Conservation (phyloP, 2,888 invertebrate species). For the Griposia aprilina region DNA sequence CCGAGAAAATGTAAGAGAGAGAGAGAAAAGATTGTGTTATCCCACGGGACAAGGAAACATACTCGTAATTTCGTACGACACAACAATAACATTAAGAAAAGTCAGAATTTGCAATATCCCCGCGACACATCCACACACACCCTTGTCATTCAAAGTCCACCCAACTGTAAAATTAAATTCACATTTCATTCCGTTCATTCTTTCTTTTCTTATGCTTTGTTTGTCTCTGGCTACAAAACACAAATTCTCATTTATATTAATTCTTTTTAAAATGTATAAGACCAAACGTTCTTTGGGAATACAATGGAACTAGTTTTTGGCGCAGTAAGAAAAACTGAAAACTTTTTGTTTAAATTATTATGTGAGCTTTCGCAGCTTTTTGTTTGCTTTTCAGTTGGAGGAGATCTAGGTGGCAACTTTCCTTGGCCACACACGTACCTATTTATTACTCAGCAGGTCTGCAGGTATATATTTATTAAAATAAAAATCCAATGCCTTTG, state of each 20-base stretch:
- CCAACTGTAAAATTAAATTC: conserved; percentile 83
- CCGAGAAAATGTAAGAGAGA: conserved; percentile 14
- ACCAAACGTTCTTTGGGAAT: background rate
- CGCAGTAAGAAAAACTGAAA: background rate
- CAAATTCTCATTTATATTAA: conserved; percentile 41
- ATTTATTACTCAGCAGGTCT: background rate
- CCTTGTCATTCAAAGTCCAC: conserved; percentile 77
- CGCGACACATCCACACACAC: conserved; percentile 64
- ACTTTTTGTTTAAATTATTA: background rate
- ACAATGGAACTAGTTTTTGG: background rate
- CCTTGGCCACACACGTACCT: background rate
- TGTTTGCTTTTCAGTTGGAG: background rate
- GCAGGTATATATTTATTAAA: background rate
- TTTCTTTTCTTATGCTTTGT: conserved; percentile 63
- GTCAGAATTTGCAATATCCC: conserved; percentile 45
- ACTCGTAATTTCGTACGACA: conserved; percentile 36
- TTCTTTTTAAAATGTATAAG: conserved; percentile 16
- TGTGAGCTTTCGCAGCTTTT: background rate
- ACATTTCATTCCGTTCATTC: conserved; percentile 73
- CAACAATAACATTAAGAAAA: conserved; percentile 49
- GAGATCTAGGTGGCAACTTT: background rate
- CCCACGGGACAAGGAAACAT: conserved; percentile 27
- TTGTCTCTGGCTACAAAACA: conserved; percentile 42
- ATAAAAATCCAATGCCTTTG: background rate
- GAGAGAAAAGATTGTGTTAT: conserved; percentile 15